Conservation (phyloP, 2,797 vertebrate genomes). For the Pseudotriccus pelzelni region DNA sequence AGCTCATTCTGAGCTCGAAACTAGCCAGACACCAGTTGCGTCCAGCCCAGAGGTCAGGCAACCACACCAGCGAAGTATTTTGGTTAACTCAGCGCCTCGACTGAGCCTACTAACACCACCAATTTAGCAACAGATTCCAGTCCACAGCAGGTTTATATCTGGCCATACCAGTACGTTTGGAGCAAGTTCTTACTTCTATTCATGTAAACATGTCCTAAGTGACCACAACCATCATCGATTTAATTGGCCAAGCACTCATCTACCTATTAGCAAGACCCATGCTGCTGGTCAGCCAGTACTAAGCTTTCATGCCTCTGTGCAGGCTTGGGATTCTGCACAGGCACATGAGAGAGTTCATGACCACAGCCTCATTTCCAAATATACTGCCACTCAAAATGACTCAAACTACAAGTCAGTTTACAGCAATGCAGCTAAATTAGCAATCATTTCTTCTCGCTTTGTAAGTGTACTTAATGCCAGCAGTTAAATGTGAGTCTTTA, state of each 20-base stretch:
- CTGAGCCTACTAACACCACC: neutral
- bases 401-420: neutral
- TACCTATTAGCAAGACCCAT: neutral
- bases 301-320: neutral
- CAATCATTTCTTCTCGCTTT: neutral
- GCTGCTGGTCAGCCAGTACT: neutral
- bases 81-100: neutral
- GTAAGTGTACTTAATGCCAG: neutral
- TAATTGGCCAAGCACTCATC: neutral
- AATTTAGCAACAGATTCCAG: neutral
- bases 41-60: neutral
- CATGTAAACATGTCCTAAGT: neutral
- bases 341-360: neutral
- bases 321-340: neutral
- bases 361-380: neutral
- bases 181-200: neutral
- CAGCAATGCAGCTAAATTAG: conserved; percentile 18
- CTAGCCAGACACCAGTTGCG: neutral
- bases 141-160: neutral
- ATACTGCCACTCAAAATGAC: neutral
- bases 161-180: neutral
- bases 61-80: neutral
- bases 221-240: neutral
- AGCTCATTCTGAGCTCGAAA: neutral
- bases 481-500: neutral